Evolutionary conservation across 2,797 vertebrate genomes (phyloP), one percentile per base, ranked within the genome.

Genomic region (Miichthys miiuy): DNA sequence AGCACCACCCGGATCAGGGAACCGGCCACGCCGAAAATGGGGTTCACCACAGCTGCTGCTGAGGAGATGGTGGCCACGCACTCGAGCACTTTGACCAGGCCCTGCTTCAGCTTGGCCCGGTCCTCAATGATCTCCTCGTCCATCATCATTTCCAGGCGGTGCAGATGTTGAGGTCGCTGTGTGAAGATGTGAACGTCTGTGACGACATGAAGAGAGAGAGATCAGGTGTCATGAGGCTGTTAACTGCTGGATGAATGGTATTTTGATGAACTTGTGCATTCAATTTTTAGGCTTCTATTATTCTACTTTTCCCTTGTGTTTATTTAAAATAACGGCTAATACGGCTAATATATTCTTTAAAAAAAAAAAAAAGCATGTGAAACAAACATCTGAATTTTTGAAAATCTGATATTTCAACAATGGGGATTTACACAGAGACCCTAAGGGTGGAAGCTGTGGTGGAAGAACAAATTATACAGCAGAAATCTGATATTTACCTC

Each of bases 11-110:
- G 92, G 85, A 96, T 94, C 70, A 96, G 89, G 5, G 95, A 95
- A 1, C 96, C 95, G 0, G 94, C 95, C 57, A 96, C 86, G 1
- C 96, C 95, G 0, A 96, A 96, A 18, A 96, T 96, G 77, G 96
- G 96, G 90, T 96, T 96, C 0, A 96, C 91, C 81, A 96, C 95
- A 0, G 96, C 86, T 0, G 95, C 96, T 0, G 96, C 95, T 0
- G 96, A 96, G 14, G 95, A 96, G 89, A 96, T 96, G 81, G 92
- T 87, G 80, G 94, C 93, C 69, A 96, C 90, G 0, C 95, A 96
- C 73, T 93, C 34, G 0, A 95, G 93, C 46, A 94, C 95, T 85
- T 93, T 94, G 42, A 94, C 58, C 68, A 95, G 61, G 50, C 92
- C 92, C 72, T 92, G 87, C 90, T 94, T 96, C 81, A 96, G 86